Conservation (phyloP, 2,888 invertebrate genomes). For the Muscina levida region DNA sequence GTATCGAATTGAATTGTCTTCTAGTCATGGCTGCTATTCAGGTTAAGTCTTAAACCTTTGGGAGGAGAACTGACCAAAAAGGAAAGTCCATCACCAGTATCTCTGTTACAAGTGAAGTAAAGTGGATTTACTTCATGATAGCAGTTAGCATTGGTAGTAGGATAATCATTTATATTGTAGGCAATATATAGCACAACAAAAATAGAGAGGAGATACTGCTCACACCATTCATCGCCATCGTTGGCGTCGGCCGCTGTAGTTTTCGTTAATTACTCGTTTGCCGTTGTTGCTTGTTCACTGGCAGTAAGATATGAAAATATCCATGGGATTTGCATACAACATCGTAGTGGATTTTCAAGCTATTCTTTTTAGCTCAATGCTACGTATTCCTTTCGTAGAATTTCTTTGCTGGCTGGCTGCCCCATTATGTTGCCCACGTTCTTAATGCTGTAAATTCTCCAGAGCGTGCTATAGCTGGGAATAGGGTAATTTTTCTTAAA, state of each 20-base stretch:
- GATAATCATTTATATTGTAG: constrained; percentile 15
- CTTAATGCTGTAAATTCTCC: too few relatives aligned
- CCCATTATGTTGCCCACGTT: too few relatives aligned
- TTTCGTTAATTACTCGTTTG: constrained; percentile 19
- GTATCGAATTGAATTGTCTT: constrained; percentile 23
- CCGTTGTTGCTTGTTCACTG: neutral
- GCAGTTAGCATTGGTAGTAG: neutral
- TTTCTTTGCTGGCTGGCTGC: too few relatives aligned
- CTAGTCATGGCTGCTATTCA: constrained; percentile 6
- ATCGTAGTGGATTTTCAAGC: neutral
- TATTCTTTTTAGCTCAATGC: too few relatives aligned
- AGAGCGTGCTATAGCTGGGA: too few relatives aligned
- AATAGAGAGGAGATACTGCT: neutral
- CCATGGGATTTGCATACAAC: constrained; percentile 2
- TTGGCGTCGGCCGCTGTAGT: too few relatives aligned
- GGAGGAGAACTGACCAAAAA: neutral
- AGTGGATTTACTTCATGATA: neutral
- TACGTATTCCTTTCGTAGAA: too few relatives aligned
- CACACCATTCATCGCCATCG: neutral
- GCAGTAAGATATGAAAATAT: constrained; percentile 2
- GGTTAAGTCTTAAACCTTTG: constrained; percentile 16
- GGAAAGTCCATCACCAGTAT: neutral
- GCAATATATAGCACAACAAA: neutral
- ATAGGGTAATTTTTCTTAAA: constrained; percentile 1
- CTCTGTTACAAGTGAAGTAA: neutral